Conservation (phyloP, 2,797 vertebrate species). For the Pteropus rufus region DNA sequence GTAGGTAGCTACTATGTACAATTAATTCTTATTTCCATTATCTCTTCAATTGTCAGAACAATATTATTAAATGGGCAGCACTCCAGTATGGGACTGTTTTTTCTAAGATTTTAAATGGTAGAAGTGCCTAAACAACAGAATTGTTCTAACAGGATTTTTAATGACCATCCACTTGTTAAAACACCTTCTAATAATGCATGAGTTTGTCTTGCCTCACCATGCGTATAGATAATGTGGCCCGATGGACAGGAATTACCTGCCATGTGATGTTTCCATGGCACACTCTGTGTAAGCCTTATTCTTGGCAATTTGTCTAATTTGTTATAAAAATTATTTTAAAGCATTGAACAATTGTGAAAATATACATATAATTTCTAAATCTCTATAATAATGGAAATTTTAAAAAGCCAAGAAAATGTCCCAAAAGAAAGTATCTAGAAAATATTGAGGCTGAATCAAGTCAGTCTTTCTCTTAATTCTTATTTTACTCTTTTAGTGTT, state of each 20-base stretch:
- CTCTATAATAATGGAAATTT: neutral
- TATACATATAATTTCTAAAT: conserved; percentile 7
- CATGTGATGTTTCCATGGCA: neutral
- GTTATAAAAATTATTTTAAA: neutral
- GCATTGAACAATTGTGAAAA: neutral
- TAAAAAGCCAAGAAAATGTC: neutral
- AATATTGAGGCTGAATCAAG: neutral
- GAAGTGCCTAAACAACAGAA: neutral
- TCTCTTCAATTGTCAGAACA: neutral
- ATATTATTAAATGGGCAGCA: neutral
- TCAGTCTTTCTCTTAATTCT: neutral
- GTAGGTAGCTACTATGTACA: neutral
- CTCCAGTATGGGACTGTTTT: neutral
- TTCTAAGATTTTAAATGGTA: neutral
- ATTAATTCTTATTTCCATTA: neutral
- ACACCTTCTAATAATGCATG: neutral
- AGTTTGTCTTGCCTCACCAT: neutral
- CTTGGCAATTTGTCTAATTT: neutral
- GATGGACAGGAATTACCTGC: neutral
- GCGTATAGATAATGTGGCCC: neutral
- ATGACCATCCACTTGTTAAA: neutral
- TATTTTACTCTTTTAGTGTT: neutral
- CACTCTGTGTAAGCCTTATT: neutral
- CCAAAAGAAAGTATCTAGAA: neutral
- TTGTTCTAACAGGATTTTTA: neutral